Evolutionary conservation across 2,797 vertebrate species (phyloP), one percentile per base, ranked within the genome.

Genomic region (Arctocebus calabarensis): DNA sequence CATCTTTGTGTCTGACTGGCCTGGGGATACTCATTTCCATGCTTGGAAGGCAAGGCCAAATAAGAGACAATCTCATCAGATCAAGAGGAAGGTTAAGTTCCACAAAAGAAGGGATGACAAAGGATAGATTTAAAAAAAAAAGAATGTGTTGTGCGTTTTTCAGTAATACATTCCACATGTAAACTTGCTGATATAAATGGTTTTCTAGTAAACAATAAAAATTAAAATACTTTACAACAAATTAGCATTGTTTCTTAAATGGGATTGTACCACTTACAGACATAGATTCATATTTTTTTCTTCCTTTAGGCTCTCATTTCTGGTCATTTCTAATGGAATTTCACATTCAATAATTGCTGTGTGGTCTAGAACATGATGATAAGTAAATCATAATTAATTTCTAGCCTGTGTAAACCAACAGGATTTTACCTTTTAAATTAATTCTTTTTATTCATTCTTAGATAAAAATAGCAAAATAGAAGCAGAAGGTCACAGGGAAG

Each of bases 391-490:
- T 78, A 22, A 88, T 83, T 88, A 79, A 88, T 77, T 11, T 19
- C 48, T 3, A 84, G 22, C 17, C 27, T 94, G 37, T 75, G 27
- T 94, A 89, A 95, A 17, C 27, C 23, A 55, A 9, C 37, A 94
- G 34, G 13, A 85, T 81, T 92, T 90, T 84, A 59, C 25, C 66
- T 70, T 70, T 96, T 71, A 81, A 91, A 25, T 88, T 83, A 57
- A 17, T 10, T 34, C 75, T 86, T 22, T 94, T 95, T 19, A 32
- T 91, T 91, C 66, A 92, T 87, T 92, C 19, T 62, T 92, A 96
- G 74, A 77, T 61, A 22, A 40, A 86, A 96, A 97, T 95, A 93
- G 61, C 90, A 95, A 97, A 73, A 59, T 6, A 87, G 81, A 57
- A 84, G 68, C 57, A 62, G 77, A 94, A 90, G 78, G 70, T 37